Base-by-base conservation (phyloP, 2,797 vertebrate genomes). In the Poecilia wingei region DNA sequence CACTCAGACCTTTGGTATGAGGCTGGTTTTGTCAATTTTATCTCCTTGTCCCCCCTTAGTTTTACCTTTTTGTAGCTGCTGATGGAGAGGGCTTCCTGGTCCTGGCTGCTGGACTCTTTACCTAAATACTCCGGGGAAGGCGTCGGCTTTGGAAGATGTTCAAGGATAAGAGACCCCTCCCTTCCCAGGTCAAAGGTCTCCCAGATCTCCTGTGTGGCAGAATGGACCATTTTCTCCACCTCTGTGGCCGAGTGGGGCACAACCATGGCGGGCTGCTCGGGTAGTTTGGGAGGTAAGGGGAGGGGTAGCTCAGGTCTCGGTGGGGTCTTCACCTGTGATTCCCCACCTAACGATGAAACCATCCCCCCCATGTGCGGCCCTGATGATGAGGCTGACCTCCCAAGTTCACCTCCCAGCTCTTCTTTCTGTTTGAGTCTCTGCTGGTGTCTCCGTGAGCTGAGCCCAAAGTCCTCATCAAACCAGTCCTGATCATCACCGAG, bases 401-500 rank as follows among this genome's bases (percentile, higher is more conserved):
- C 86, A 46, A 77, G 59, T 36, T 72, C 80, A 10, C 9, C 49
- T 36, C 25, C 81, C 13, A 85, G 66, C 64, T 92, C 87, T 59
- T 91, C 90, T 74, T 94, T 94, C 74, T 96, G 94, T 85, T 95
- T 95, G 53, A 93, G 90, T 73, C 92, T 93, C 89, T 98, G 96
- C 81, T 96, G 97, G 87, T 96, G 94, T 91, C 96, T 96, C 13
- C 55, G 95, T 49, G 96, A 98, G 87, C 97, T 98, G 89, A 99
- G 96, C 75, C 98, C 98, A 93, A 97, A 99, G 95, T 99, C 98
- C 89, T 99, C 98, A 90, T 99, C 98, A 90, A 99, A 99, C 98
- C 98, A 99, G 93, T 99, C 98, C 76, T 98, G 97, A 70, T 99
- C 98, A 47, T 99, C 97, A 78, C 96, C 96, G 22, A 98, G 89